Evolutionary conservation across 2,113 vertebrate species (phyloP), one percentile per base, ranked within the genome.

Genomic region (Platichthys flesus): DNA sequence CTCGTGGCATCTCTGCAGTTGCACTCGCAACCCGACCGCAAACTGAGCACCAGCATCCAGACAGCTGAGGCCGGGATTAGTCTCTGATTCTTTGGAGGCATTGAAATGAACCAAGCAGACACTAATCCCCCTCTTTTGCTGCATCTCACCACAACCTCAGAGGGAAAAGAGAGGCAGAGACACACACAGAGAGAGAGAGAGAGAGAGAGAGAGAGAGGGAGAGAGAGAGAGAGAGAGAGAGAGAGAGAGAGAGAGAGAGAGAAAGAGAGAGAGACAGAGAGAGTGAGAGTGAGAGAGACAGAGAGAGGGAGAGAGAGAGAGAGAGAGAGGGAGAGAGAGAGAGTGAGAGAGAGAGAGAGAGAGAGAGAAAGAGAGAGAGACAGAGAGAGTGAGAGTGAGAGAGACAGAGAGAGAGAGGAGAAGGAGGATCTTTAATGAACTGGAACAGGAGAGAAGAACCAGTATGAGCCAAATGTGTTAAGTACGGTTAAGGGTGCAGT

Each of bases 51-150:
- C 71, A 67, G 85, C 82, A 83, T 70, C 66, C 74, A 78, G 78
- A 82, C 84, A 84, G 86, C 82, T 69, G 83, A 85, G 82, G 78
- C 81, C 45, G 24, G 86, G 90, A 93, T 92, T 91, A 92, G 65
- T 64, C 77, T 74, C 49, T 16, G 70, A 86, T 88, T 88, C 85
- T 84, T 82, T 71, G 56, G 69, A 90, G 87, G 83, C 83, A 78
- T 76, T 76, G 78, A 89, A 88, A 92, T 79, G 80, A 80, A 83
- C 77, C 80, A 77, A 85, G 79, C 49, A 91, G 74, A 89, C 82
- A 77, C 85, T 92, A 93, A 93, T 91, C 90, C 62, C 31, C 37
- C 42, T 52, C 26, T 31, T 79, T 56, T 31, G 63, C 75, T 62
- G 55, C 82, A 82, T 82, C 78, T 77, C 80, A 55, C 75, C 31